Evolutionary conservation across 64 coral and sea anemone species (phyloP), one percentile per base, ranked within the genome.

Genomic region (Montipora capricornis): DNA sequence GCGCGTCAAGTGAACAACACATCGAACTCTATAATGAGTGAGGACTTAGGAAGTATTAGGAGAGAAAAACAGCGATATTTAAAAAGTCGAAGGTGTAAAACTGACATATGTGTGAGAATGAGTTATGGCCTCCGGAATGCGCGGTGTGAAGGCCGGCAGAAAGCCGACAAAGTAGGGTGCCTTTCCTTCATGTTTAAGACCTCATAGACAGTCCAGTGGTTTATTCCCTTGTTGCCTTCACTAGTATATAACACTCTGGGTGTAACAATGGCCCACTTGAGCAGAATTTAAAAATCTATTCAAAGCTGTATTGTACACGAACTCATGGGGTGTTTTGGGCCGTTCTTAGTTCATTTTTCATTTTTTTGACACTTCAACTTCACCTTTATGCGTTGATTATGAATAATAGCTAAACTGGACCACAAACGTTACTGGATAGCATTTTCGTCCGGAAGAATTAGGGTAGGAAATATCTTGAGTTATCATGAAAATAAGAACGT

Each of bases 81-180:
- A n/a, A 73, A 88, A 75, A 73, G 69, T 57, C 4, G 5, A 58
- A 93, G 92, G 92, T 93, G 92, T 93, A 93, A 88, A 93, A 88
- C 6, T 88, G 92, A 93, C 92, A 93, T 93, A 68, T 88, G 92
- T 88, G 92, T 22, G 46, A 88, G 83, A 71, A 88, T 93, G 92
- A 93, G 84, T 59, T 88, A 93, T 93, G 92, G 87, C 64, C n/a
- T 88, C 76, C 61, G 75, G 87, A 88, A 93, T 93, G 92, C 81
- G 61, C 61, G 92, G 92, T 88, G 83, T 71, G 17, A 22, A 47
- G 50, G 44, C 67, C 76, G 47, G 82, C 46, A 80, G 64, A 84
- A 88, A 79, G 79, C 47, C 26, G n/a, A 73, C 10, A 37, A 80
- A 4, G 6, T 57, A 50, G 79, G 44, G 17, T 79, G 50, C 47